Evolutionary conservation across 30 jellyfish, hydroid and myxozoan species (phyloP), one percentile per base, ranked within the genome.

Genomic region (Euphysa ruthae): DNA sequence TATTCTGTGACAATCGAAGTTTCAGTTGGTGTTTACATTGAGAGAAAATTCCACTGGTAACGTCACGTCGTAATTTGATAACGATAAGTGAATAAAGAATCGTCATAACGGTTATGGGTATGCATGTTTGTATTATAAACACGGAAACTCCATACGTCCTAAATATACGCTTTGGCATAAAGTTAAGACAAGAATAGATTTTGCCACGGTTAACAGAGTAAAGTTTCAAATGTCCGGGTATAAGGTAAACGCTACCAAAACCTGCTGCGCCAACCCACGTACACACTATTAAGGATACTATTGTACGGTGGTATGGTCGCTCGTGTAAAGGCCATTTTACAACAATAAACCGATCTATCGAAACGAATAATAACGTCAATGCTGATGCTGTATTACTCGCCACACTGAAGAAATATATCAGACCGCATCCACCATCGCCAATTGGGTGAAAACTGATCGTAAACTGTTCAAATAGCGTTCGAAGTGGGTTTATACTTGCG

Each of bases 351-450:
- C 98, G 87, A 63, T 90, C 98, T 23, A 80, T 34, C 26, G 98
- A 93, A 10, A 90, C 82, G 35, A 83, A 73, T 12, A 81, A 80
- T 4, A 90, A 82, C 19, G 94, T 73, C 32, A 90, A 24, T 0
- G 98, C 89, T 2, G 98, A 75, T 25, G 81, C 95, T 0, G 98
- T 51, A 6, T 81, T 50, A 26, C 78, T 82, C 4, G 94, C 72
- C 56, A 70, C 32, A 14, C 73, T 68, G 5, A 82, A 76, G 78
- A 88, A 80, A n/a, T 75, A 51, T n/a, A 90, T 24, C 10, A 80
- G 44, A 69, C 70, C 79, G 58, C 98, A 90, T 42, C 93, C 93
- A 22, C 35, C 50, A 31, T 65, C 50, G 22, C 79, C 79, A 0
- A 77, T 35, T 14, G 80, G 72, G 66, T 26, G 8, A 31, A 73